phyloP scores from a whole-genome alignment of 2,888 invertebrate species.

The Dynastes tityus region DNA sequence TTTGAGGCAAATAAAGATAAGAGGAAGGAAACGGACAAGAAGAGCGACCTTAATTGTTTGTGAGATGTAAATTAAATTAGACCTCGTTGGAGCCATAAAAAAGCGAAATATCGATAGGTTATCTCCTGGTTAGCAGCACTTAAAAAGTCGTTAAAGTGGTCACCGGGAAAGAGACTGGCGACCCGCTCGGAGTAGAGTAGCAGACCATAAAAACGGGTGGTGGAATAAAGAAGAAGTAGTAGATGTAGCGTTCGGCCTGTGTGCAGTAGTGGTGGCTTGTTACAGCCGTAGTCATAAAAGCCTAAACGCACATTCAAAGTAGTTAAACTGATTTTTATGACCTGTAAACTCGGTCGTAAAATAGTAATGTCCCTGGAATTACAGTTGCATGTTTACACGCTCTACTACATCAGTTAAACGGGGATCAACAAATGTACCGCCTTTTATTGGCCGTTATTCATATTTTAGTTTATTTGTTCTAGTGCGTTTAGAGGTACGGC shows the following conservation, averaged over 20 bases:
- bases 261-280: constrained; percentile 32
- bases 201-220: constrained; percentile 62
- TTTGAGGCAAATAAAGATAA: constrained; percentile 22
- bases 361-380: constrained; percentile 71
- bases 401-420: constrained; percentile 64
- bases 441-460: constrained; percentile 67
- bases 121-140: constrained; percentile 59
- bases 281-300: constrained; percentile 65
- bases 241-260: constrained; percentile 54
- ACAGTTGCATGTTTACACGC: constrained; percentile 70
- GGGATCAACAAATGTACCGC: constrained; percentile 66
- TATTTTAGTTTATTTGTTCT: constrained; percentile 62
- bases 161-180: constrained; percentile 63
- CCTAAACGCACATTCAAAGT: constrained; percentile 68
- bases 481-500: constrained; percentile 34
- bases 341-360: constrained; percentile 71
- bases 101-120: constrained; percentile 50
- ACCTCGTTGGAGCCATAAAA: constrained; percentile 33
- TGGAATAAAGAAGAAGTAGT: constrained; percentile 67
- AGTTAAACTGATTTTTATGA: constrained; percentile 72
- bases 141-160: constrained; percentile 67
- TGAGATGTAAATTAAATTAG: constrained; percentile 50
- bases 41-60: constrained; percentile 45
- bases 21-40: constrained; percentile 33
- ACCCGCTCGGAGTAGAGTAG: constrained; percentile 19